phyloP scores from a whole-genome alignment of 2,113 vertebrate genomes.

The Nothoprocta pentlandii region DNA sequence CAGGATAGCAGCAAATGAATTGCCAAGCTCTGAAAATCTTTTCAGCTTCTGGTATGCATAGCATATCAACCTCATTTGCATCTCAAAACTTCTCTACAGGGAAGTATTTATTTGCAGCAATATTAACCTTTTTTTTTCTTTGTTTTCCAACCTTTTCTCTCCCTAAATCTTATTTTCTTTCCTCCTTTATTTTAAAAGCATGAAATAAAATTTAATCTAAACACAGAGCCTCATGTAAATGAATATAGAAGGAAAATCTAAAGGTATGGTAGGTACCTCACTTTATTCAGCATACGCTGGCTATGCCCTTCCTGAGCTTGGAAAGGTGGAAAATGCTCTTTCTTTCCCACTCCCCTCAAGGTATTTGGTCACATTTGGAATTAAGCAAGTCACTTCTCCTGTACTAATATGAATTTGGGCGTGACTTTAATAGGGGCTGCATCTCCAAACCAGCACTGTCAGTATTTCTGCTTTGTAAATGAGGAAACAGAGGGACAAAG shows the following conservation, averaged over 20 bases:
- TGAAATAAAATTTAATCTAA: background rate
- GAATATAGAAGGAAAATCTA: background rate
- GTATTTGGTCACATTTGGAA: background rate
- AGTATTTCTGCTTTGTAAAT: background rate
- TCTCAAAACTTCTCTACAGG: slow-evolving; percentile 17
- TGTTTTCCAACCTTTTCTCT: background rate
- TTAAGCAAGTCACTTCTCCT: background rate
- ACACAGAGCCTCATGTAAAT: background rate
- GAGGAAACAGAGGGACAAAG: background rate
- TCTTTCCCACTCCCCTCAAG: background rate
- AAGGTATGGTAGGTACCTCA: no score
- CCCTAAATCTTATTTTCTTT: background rate
- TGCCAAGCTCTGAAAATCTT: background rate
- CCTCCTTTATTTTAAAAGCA: background rate
- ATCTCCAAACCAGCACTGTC: background rate
- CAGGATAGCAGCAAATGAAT: background rate
- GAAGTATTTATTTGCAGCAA: background rate
- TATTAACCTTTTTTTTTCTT: background rate
- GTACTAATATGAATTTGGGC: background rate
- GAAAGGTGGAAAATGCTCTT: fast-evolving
- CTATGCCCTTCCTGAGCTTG: background rate
- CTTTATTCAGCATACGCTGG: background rate
- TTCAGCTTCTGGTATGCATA: background rate
- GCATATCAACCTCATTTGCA: background rate
- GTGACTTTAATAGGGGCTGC: fast-evolving